Percentiles rank a stretch among this genome's conserved stretches.
Conservation (phyloP, 2,797 vertebrate species). For the Austrolebias charrua region DNA sequence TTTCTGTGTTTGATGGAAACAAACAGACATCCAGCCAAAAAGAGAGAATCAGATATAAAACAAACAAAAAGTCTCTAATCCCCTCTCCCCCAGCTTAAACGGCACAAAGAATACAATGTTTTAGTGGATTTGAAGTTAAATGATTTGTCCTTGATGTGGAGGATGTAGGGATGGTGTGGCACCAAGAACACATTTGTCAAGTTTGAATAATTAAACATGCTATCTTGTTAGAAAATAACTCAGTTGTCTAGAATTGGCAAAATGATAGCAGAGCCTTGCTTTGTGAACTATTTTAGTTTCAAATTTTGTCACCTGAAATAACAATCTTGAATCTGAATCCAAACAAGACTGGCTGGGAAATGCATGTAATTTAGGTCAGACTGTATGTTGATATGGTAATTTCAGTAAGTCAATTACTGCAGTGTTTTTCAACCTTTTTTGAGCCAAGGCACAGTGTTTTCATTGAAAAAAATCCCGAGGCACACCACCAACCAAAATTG, state of each 20-base stretch:
- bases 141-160: conserved; percentile 31
- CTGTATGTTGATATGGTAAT: too few species aligned
- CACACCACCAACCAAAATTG: too few species aligned
- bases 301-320: not conserved
- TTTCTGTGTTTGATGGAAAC: conserved; percentile 44
- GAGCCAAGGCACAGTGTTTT: too few species aligned
- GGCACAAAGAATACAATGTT: conserved; percentile 32
- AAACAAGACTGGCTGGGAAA: not conserved
- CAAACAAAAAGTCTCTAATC: too few species aligned
- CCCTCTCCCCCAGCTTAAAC: too few species aligned
- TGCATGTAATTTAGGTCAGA: not conserved
- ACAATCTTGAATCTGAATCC: not conserved
- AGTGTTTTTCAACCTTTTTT: too few species aligned
- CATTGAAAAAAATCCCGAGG: too few species aligned
- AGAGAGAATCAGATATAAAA: conserved; percentile 5
- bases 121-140: conserved; percentile 53
- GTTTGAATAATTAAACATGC: conserved; percentile 65
- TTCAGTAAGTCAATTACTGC: too few species aligned
- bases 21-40: conserved; percentile 43
- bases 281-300: not conserved
- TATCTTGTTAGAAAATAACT: conserved; percentile 59
- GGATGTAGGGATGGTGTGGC: conserved; percentile 20
- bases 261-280: not conserved
- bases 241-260: conserved; percentile 67
- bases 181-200: conserved; percentile 60